Evolutionary conservation across 2,797 vertebrate genomes (phyloP).

Genomic region (Synanceia verrucosa): DNA sequence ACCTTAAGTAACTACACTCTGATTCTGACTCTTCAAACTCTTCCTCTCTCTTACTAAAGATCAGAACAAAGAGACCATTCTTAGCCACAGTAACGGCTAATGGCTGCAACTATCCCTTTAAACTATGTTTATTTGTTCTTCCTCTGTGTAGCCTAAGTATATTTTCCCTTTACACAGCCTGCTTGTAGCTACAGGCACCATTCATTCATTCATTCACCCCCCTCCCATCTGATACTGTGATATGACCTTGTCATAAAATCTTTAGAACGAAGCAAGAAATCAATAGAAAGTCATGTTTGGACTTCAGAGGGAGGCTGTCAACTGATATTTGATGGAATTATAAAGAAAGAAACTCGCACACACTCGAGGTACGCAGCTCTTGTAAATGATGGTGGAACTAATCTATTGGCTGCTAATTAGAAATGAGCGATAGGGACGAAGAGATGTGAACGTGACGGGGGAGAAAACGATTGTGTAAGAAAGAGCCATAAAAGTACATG

Average conservation of each 20-base stretch:
- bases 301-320: constrained; percentile 38
- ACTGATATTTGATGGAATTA: constrained; percentile 39
- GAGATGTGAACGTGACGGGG: not conserved
- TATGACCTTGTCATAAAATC: constrained; percentile 54
- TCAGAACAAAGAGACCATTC: no score
- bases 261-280: constrained; percentile 46
- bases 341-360: constrained; percentile 16
- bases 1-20: no score
- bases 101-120: no score
- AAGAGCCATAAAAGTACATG: constrained; percentile 19
- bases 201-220: constrained; percentile 20
- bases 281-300: constrained; percentile 47
- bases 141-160: not conserved
- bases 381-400: constrained; percentile 48
- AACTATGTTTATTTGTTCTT: not conserved
- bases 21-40: no score
- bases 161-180: constrained; percentile 12
- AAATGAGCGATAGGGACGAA: constrained; percentile 38
- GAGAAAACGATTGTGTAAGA: not conserved
- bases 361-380: constrained; percentile 19
- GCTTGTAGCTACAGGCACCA: constrained; percentile 19
- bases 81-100: no score
- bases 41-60: no score
- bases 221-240: constrained; percentile 31
- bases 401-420: constrained; percentile 57